Conservation (phyloP, 2,113 vertebrate genomes). For the Taxidea taxus region DNA sequence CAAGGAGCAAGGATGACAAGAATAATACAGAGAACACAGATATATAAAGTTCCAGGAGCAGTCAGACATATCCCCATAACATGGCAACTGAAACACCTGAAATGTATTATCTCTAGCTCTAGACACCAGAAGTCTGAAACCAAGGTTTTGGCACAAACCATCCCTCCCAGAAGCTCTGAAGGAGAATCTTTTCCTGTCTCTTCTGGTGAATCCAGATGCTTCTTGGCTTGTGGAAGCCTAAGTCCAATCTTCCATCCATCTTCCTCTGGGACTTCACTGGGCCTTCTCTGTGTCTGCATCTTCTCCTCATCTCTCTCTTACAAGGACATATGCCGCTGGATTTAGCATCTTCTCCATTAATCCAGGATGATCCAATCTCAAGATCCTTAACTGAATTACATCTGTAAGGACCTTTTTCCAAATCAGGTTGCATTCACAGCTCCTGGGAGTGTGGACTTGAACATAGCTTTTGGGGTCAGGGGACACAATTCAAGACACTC, state of each 20-base stretch:
- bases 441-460: not conserved
- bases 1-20: not conserved
- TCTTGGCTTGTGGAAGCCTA: not conserved
- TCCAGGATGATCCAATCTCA: not conserved
- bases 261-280: not conserved
- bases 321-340: not conserved
- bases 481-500: not conserved
- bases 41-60: fast-evolving
- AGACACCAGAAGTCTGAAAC: not conserved
- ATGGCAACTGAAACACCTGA: not conserved
- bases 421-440: not conserved
- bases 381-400: not conserved
- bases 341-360: not conserved
- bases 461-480: not conserved
- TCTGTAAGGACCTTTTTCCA: not conserved
- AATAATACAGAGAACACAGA: not conserved
- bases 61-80: not conserved
- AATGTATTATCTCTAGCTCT: not conserved
- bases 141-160: not conserved
- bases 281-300: not conserved
- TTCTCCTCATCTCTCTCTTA: not conserved
- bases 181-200: not conserved
- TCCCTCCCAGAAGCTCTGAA: not conserved
- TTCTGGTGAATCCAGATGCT: not conserved
- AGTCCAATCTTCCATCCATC: not conserved